phyloP scores from a whole-genome alignment of 2,888 invertebrate genomes.

The Cosmorhoe ocellata region DNA sequence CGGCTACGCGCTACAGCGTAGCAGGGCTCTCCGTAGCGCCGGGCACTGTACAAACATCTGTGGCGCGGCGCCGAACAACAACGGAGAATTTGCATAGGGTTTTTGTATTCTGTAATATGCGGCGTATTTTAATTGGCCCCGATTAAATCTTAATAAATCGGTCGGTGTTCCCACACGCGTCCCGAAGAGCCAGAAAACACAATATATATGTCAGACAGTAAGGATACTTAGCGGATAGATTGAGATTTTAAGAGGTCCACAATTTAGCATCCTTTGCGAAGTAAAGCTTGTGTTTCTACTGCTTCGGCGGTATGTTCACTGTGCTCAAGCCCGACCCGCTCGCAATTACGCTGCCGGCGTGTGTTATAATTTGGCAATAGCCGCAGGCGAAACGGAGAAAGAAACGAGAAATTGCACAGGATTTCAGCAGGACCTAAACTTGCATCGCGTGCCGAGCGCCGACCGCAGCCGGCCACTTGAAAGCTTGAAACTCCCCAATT shows the following conservation, averaged over 20 bases:
- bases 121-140: constrained; percentile 74
- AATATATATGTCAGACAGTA: constrained; percentile 7
- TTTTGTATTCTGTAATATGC: constrained; percentile 67
- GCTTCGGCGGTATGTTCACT: not conserved
- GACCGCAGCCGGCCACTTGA: constrained; percentile 59
- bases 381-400: constrained; percentile 62
- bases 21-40: constrained; percentile 49
- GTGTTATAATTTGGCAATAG: constrained; percentile 70
- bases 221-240: not conserved
- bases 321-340: constrained; percentile 41
- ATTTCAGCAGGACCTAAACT: constrained; percentile 57
- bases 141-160: constrained; percentile 81
- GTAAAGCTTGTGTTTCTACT: constrained; percentile 2
- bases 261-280: too few species aligned
- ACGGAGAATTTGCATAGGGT: constrained; percentile 62
- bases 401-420: constrained; percentile 61
- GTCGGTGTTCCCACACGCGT: constrained; percentile 71
- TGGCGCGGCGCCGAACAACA: constrained; percentile 49
- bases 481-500: constrained; percentile 73
- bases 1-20: constrained; percentile 47
- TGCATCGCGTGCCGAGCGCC: constrained; percentile 56
- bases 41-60: constrained; percentile 16
- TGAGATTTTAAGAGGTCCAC: not conserved
- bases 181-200: constrained; percentile 12
- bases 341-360: constrained; percentile 72